Conservation (phyloP, 2,888 invertebrate species). For the Phania funesta region DNA sequence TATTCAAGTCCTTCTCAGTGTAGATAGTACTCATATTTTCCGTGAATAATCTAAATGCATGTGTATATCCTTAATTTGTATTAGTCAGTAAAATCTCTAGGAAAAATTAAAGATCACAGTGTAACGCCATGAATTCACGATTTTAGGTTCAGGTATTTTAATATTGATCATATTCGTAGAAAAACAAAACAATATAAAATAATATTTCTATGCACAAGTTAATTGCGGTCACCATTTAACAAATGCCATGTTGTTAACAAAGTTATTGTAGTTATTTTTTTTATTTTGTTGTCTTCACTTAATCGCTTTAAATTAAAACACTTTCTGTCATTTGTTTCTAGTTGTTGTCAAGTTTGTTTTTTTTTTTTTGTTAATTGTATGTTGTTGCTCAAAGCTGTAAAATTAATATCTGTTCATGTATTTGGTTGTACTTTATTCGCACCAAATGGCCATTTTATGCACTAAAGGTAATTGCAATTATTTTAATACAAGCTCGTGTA, state of each 20-base stretch:
- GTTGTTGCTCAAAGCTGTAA: neutral
- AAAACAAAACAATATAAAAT: neutral
- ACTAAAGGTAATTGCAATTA: neutral
- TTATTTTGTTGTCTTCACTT: neutral
- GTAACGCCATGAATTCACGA: too few relatives aligned
- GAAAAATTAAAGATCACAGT: neutral
- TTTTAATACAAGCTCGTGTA: neutral
- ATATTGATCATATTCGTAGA: neutral
- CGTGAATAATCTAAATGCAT: too few relatives aligned
- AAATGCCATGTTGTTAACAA: neutral
- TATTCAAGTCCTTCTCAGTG: too few relatives aligned
- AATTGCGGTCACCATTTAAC: constrained; percentile 11
- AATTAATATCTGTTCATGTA: neutral
- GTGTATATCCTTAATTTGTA: too few relatives aligned
- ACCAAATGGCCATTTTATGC: too few relatives aligned
- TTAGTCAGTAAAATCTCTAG: neutral
- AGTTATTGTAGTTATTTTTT: neutral
- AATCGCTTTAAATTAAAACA: neutral
- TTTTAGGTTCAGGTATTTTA: too few relatives aligned
- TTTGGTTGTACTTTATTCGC: too few relatives aligned
- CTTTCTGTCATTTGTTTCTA: neutral
- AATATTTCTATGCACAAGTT: neutral
- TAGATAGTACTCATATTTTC: too few relatives aligned
- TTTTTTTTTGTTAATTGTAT: neutral
- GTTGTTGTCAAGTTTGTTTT: neutral